Percentiles rank a stretch among this genome's conserved stretches.
phyloP scores from a whole-genome alignment of 2,113 vertebrate species.

The Nibea albiflora region DNA sequence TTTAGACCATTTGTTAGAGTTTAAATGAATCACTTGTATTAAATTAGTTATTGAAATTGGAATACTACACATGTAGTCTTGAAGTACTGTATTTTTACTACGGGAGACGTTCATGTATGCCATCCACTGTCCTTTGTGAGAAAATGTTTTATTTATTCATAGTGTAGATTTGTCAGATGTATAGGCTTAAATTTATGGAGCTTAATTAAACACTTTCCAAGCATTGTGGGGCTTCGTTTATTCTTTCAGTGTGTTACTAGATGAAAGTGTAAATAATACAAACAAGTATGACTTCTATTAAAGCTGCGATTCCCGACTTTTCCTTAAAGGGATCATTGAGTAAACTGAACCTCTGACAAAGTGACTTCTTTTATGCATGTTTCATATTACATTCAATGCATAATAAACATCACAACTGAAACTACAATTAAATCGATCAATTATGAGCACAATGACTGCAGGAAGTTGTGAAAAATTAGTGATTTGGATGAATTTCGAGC shows the following conservation, averaged over 20 bases:
- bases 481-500: too few relatives aligned
- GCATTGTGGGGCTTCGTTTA: conserved; percentile 7
- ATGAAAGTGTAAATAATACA: neutral
- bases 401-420: too few relatives aligned
- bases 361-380: too few relatives aligned
- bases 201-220: conserved; percentile 76
- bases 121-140: conserved; percentile 70
- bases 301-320: too few relatives aligned
- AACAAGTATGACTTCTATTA: neutral
- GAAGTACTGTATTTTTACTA: conserved; percentile 82
- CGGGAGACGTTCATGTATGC: conserved; percentile 62
- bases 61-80: conserved; percentile 71
- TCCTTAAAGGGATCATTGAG: too few relatives aligned
- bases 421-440: too few relatives aligned
- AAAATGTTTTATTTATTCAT: conserved; percentile 81
- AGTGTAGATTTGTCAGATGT: conserved; percentile 67
- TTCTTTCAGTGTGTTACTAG: neutral
- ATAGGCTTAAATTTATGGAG: conserved; percentile 69
- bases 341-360: too few relatives aligned
- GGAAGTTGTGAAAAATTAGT: too few relatives aligned
- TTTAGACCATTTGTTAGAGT: conserved; percentile 80
- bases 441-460: too few relatives aligned
- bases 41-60: conserved; percentile 67
- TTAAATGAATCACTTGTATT: conserved; percentile 68
- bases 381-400: too few relatives aligned